Evolutionary conservation across 2,888 invertebrate species (phyloP).

Genomic region (Phoronis australis): DNA sequence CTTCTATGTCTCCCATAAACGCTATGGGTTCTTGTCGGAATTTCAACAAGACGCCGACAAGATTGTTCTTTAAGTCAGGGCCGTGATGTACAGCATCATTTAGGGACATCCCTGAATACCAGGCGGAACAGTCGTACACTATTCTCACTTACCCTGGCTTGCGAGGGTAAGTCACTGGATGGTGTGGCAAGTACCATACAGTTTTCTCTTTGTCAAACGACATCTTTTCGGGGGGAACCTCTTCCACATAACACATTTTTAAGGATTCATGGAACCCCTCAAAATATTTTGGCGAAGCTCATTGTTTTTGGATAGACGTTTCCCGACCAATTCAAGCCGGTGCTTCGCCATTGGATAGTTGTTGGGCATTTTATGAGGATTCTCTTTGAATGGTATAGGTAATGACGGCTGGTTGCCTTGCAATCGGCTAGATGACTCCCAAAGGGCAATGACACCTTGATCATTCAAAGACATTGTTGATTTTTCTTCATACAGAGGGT

Average conservation of each 20-base stretch:
- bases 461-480: conserved; percentile 3
- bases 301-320: too few relatives aligned
- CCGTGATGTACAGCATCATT: conserved; percentile 11
- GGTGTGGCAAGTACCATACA: too few relatives aligned
- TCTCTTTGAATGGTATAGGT: too few relatives aligned
- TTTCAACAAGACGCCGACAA: too few relatives aligned
- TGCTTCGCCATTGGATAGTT: too few relatives aligned
- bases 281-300: background rate
- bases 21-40: too few relatives aligned
- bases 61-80: conserved; percentile 9
- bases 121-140: too few relatives aligned
- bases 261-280: background rate
- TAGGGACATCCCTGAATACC: conserved; percentile 3
- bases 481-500: conserved; percentile 17
- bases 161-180: conserved; percentile 10
- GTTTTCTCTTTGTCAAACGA: background rate
- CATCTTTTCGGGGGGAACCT: background rate
- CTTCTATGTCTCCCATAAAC: too few relatives aligned
- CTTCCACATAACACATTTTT: background rate
- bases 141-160: conserved; percentile 4
- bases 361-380: too few relatives aligned
- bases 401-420: background rate
- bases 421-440: background rate
- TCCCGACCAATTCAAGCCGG: background rate
- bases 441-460: background rate